A percentile compares a stretch with the other conserved stretches of the same genome.
Conservation (phyloP, 2,888 invertebrate genomes). For the Aelia acuminata region DNA sequence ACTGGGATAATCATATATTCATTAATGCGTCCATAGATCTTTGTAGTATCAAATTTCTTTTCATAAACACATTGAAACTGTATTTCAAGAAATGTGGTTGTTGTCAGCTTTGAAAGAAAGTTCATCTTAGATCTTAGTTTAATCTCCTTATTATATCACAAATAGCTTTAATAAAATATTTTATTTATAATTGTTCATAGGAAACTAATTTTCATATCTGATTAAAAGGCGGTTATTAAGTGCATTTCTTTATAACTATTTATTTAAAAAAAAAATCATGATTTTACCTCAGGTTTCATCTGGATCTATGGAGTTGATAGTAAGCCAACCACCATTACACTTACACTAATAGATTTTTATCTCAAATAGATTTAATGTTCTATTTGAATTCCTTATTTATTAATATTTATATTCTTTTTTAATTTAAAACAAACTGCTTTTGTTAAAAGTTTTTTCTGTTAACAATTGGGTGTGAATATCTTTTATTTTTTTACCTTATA, state of each 20-base stretch:
- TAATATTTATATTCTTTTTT: too few relatives aligned
- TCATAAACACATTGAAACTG: not conserved
- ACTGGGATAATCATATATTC: not conserved
- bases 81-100: not conserved
- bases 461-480: not conserved
- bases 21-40: too few relatives aligned
- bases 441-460: not conserved
- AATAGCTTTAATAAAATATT: not conserved
- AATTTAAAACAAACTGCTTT: too few relatives aligned
- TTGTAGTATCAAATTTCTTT: not conserved
- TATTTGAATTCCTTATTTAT: not conserved
- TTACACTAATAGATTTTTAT: not conserved
- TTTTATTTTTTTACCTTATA: too few relatives aligned
- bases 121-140: not conserved
- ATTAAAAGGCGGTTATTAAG: not conserved
- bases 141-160: not conserved
- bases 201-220: not conserved
- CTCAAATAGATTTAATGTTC: not conserved
- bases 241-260: not conserved
- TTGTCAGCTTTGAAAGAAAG: constrained; percentile 31
- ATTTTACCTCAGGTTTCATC: not conserved
- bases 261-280: not conserved
- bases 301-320: too few relatives aligned
- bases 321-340: too few relatives aligned
- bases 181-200: not conserved